phyloP scores from a whole-genome alignment of 2,888 invertebrate genomes.

The Cremastinae sp. region DNA sequence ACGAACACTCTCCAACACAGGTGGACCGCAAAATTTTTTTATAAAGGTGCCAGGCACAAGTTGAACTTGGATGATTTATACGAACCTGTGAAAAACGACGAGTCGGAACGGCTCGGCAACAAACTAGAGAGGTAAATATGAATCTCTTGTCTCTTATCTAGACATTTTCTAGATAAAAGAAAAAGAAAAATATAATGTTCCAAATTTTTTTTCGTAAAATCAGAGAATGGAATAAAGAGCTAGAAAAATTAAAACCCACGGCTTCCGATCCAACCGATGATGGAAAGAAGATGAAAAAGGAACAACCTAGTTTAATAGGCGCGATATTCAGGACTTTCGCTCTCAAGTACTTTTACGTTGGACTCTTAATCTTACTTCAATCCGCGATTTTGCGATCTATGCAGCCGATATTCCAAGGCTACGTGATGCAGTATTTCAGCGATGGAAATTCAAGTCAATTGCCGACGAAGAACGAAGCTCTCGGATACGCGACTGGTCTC shows the following conservation, averaged over 20 bases:
- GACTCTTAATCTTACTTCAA: slow-evolving; percentile 60
- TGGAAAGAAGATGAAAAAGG: slow-evolving; percentile 56
- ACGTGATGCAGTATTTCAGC: slow-evolving; percentile 72
- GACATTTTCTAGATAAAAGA: neutral
- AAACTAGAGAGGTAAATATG: slow-evolving; percentile 72
- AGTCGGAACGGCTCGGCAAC: slow-evolving; percentile 74
- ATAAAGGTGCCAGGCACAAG: slow-evolving; percentile 73
- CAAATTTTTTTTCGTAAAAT: neutral
- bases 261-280: slow-evolving; percentile 54
- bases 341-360: slow-evolving; percentile 64
- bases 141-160: neutral
- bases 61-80: slow-evolving; percentile 76
- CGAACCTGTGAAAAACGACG: slow-evolving; percentile 73
- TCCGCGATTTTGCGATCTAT: slow-evolving; percentile 49
- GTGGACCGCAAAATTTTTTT: slow-evolving; percentile 77
- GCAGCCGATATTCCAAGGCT: slow-evolving; percentile 70
- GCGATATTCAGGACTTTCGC: slow-evolving; percentile 80
- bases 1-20: too few relatives aligned
- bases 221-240: slow-evolving; percentile 80
- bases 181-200: neutral
- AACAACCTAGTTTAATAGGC: slow-evolving; percentile 78
- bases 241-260: slow-evolving; percentile 67
- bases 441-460: neutral
- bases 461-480: slow-evolving; percentile 75
- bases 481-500: slow-evolving; percentile 71